Base-by-base conservation (phyloP, 2,113 vertebrate genomes). In the Eubucco bourcierii region DNA sequence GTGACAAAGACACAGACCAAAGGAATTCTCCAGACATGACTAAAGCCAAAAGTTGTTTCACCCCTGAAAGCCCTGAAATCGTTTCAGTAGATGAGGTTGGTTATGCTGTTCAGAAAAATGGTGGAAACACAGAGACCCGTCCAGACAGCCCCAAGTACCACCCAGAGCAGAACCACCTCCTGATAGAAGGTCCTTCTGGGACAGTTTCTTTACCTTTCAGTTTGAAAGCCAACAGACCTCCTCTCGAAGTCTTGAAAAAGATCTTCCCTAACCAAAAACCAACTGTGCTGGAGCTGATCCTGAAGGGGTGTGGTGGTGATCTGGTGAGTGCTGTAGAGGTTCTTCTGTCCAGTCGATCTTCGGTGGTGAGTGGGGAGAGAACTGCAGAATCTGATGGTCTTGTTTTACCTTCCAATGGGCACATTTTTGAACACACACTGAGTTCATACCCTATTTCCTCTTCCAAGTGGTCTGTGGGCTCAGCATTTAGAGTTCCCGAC, bases 231-330 rank as follows among this genome's bases (percentile, higher is more conserved):
- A 99, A 99, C 97, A 98, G 98, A 24, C 99, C 99, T 4, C 99
- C 99, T 0, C 97, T 99, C 34, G 99, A 99, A 67, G 99, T 99
- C 66, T 95, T 99, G 65, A 99, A 99, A 95, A 99, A 99, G 95
- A 99, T 99, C 85, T 99, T 99, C 94, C 99, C 99, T 21, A 97
- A 97, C 55, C 99, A 99, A 97, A 99, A 99, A 96, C 98, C 99
- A 4, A 91, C 99, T 0, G 99, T 99, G 9, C 98, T 99, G n/a
- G 99, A 99, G 96, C 91, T 99, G 80, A 99, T 99, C 94, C 97
- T 99, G 64, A 97, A 98, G 82, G 99, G 99, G 27, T 99, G 99
- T 1, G 99, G 99, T 0, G 99, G 99, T 27, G 99, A 99, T 90
- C 97, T 99, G 93, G 99, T 99, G 84, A 98, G 99, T 23, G 99